Conservation (phyloP, 2,797 vertebrate species). For the Lophotriccus pileatus region DNA sequence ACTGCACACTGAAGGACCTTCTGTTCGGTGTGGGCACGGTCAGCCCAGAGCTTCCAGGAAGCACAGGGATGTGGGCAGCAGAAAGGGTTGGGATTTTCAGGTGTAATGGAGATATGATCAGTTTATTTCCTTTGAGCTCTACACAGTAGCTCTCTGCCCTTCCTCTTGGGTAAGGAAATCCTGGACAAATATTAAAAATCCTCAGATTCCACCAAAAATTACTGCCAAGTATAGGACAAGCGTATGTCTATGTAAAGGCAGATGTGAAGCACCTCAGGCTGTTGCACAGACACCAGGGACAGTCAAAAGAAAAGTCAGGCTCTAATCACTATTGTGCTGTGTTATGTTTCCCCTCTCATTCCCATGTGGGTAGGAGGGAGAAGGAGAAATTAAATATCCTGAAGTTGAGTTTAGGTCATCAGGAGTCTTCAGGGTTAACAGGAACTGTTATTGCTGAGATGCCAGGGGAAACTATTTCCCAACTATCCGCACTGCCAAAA, state of each 20-base stretch:
- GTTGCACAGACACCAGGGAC: not conserved
- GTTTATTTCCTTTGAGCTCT: not conserved
- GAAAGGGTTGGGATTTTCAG: not conserved
- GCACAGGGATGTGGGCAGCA: not conserved
- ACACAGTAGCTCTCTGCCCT: not conserved
- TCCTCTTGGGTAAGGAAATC: not conserved
- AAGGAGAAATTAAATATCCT: not conserved
- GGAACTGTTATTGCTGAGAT: slow-evolving; percentile 45
- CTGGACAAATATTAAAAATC: not conserved
- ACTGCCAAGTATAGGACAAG: not conserved
- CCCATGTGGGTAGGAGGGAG: not conserved
- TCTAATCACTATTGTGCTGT: not conserved
- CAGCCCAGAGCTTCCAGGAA: not conserved
- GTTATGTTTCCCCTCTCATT: not conserved
- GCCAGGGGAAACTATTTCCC: slow-evolving; percentile 67
- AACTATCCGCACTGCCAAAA: slow-evolving; percentile 64
- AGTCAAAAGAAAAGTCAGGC: not conserved
- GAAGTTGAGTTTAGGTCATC: slow-evolving; percentile 54
- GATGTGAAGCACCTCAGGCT: not conserved
- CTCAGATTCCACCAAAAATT: not conserved
- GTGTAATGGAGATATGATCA: not conserved
- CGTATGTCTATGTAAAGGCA: not conserved
- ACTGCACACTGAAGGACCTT: not conserved
- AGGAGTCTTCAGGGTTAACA: slow-evolving; percentile 42
- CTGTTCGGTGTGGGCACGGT: not conserved